Conservation (phyloP, 2,797 vertebrate species). For the Tympanoctomys barrerae region DNA sequence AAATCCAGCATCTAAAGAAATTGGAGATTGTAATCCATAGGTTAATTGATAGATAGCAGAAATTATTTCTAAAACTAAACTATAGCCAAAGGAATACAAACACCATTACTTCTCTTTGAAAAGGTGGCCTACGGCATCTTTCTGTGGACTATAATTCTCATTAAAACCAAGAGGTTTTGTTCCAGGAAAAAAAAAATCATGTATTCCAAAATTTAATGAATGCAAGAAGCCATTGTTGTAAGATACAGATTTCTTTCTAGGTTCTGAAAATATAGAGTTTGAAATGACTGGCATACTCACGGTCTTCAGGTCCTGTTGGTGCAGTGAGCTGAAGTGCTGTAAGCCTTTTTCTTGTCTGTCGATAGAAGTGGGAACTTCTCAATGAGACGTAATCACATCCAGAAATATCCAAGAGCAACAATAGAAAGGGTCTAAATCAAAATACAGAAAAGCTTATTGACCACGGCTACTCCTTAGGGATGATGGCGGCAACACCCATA, state of each 20-base stretch:
- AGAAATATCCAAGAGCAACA: slow-evolving; percentile 34
- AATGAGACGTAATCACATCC: neutral
- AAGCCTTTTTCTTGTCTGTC: slow-evolving; percentile 38
- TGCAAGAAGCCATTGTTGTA: neutral
- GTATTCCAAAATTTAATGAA: neutral
- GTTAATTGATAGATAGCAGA: neutral
- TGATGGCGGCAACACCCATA: neutral
- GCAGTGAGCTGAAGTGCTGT: neutral
- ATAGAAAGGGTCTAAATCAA: slow-evolving; percentile 36
- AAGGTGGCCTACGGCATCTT: neutral
- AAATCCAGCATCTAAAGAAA: slow-evolving; percentile 48
- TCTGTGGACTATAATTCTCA: slow-evolving; percentile 11
- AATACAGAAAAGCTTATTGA: slow-evolving; percentile 42
- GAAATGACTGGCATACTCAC: slow-evolving; percentile 72
- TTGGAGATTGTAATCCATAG: slow-evolving; percentile 15
- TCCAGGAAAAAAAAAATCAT: neutral
- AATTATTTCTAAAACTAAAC: slow-evolving; percentile 31
- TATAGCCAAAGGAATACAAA: slow-evolving; percentile 23
- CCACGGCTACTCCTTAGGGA: neutral
- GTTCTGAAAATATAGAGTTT: slow-evolving; percentile 1
- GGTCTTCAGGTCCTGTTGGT: neutral
- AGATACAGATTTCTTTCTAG: neutral
- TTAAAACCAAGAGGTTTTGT: neutral
- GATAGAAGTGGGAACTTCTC: slow-evolving; percentile 29
- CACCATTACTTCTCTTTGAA: slow-evolving; percentile 35